Evolutionary conservation across 2,888 invertebrate species (phyloP).

Genomic region (Diaperis boleti): DNA sequence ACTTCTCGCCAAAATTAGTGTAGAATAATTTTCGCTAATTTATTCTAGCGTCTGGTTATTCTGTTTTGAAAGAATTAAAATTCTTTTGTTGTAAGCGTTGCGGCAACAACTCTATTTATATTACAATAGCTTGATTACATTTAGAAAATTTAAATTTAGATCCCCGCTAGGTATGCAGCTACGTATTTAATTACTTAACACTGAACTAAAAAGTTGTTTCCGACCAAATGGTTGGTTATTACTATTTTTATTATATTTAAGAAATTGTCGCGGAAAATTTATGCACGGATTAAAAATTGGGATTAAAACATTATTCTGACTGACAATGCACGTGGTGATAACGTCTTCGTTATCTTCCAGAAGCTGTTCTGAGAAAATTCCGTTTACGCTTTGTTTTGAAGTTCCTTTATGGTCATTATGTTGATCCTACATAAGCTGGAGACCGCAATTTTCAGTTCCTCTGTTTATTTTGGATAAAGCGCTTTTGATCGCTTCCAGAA

Average conservation of each 20-base stretch:
- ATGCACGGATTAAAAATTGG: too few relatives aligned
- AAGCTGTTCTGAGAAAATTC: too few relatives aligned
- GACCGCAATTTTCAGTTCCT: too few relatives aligned
- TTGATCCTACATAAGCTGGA: too few relatives aligned
- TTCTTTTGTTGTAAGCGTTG: slow-evolving; percentile 22
- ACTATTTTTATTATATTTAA: neutral
- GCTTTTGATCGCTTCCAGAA: too few relatives aligned
- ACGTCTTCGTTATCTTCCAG: too few relatives aligned
- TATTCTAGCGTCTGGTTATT: neutral
- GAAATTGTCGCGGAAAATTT: neutral
- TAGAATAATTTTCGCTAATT: neutral
- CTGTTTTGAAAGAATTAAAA: slow-evolving; percentile 26
- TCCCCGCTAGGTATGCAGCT: slow-evolving; percentile 29
- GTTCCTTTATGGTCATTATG: too few relatives aligned
- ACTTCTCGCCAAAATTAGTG: neutral
- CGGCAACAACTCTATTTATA: slow-evolving; percentile 36
- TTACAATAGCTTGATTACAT: slow-evolving; percentile 40
- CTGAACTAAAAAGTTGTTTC: neutral
- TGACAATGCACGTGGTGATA: too few relatives aligned
- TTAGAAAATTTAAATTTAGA: slow-evolving; percentile 39
- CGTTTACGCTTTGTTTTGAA: too few relatives aligned
- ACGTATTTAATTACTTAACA: slow-evolving; percentile 29
- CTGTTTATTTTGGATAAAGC: too few relatives aligned
- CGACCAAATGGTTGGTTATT: neutral
- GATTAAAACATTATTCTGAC: too few relatives aligned